phyloP scores from a whole-genome alignment of 2,113 vertebrate genomes.

The Sus scrofa region T2T-Sscrofa CM000827.6:82122001-82122500 shows the following conservation, averaged over 20 bases:
- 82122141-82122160: constrained; percentile 68
- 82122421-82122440: not conserved
- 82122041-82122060: constrained; percentile 73
- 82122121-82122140: constrained; percentile 74
- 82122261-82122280: constrained; percentile 56
- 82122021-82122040: not conserved
- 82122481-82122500: not conserved
- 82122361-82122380: not conserved
- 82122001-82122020: constrained; percentile 60
- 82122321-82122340: constrained; percentile 37
- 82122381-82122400: not conserved
- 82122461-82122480: not conserved
- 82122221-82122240: constrained; percentile 57
- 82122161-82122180: constrained; percentile 32
- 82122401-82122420: not conserved
- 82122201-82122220: constrained; percentile 53
- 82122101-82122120: constrained; percentile 72
- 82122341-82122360: constrained; percentile 43
- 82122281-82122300: constrained; percentile 42
- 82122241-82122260: constrained; percentile 53
- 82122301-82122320: constrained; percentile 44
- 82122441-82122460: constrained; percentile 38
- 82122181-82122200: constrained; percentile 70
- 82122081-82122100: constrained; percentile 70
- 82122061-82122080: constrained; percentile 68